Conservation (phyloP, 2,113 vertebrate species). For the Microtus oregoni region DNA sequence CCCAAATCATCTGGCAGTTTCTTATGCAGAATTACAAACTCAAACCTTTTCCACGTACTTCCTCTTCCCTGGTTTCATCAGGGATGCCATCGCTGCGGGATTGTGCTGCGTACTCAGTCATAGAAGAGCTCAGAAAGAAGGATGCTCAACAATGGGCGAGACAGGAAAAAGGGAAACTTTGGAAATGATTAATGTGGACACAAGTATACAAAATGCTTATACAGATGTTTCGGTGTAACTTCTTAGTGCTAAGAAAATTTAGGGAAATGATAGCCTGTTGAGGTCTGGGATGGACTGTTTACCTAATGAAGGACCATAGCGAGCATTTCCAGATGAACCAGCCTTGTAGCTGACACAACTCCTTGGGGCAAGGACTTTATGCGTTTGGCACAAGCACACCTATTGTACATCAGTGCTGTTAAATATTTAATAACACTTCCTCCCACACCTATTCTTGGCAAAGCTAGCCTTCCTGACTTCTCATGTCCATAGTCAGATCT, state of each 20-base stretch:
- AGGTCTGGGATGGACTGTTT: conserved; percentile 34
- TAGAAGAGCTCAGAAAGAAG: background rate
- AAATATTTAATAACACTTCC: conserved; percentile 79
- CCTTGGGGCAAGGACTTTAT: conserved; percentile 71
- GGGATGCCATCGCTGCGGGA: background rate
- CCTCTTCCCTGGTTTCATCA: background rate
- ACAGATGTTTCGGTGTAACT: background rate
- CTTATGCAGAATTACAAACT: conserved; percentile 18
- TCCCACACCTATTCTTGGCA: conserved; percentile 67
- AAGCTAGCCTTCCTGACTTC: conserved; percentile 59
- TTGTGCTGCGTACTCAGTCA: background rate
- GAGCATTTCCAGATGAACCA: conserved; percentile 60
- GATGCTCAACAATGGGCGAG: background rate
- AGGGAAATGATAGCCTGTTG: conserved; percentile 2
- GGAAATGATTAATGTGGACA: background rate
- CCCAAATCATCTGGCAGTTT: background rate
- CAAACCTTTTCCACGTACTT: background rate
- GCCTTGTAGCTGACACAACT: conserved; percentile 45
- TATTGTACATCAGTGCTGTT: conserved; percentile 57
- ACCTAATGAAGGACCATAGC: conserved; percentile 20
- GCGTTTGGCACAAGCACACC: conserved; percentile 69
- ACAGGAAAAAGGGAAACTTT: background rate
- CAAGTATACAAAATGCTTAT: background rate
- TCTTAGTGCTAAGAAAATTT: conserved; percentile 4
- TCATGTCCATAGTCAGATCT: conserved; percentile 69